A percentile compares a stretch with the other conserved stretches of the same genome.
phyloP scores from a whole-genome alignment of 1,140 invertebrate genomes.

The Stegodyphus mimosarum region DNA sequence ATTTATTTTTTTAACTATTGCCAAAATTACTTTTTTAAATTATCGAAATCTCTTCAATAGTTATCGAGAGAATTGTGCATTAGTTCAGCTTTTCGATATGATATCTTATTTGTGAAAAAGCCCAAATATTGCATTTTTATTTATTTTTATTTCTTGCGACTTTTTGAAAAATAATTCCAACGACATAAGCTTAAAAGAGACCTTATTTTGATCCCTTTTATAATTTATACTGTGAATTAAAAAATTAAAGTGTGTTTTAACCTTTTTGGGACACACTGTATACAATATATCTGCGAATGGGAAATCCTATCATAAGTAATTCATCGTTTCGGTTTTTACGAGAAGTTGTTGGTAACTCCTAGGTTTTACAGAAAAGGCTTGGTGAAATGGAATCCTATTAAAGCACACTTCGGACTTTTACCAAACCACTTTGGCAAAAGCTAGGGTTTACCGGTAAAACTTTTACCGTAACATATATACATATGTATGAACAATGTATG shows the following conservation, averaged over 20 bases:
- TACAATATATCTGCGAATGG: slow-evolving; percentile 1
- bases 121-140: background rate
- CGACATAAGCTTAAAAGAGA: background rate
- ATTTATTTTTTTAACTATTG: background rate
- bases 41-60: background rate
- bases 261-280: background rate
- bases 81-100: background rate
- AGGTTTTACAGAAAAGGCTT: background rate
- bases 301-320: background rate
- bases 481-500: too few relatives aligned
- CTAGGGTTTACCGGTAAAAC: background rate
- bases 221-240: background rate
- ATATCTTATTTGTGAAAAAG: background rate
- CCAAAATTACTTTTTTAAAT: background rate
- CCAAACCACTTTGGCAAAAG: background rate
- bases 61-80: background rate
- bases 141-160: slow-evolving; percentile 1
- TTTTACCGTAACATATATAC: background rate
- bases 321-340: background rate
- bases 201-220: background rate
- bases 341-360: background rate
- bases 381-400: slow-evolving; percentile 17
- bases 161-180: slow-evolving; percentile 2
- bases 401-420: slow-evolving; percentile 5
- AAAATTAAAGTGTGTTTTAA: background rate